phyloP scores from a whole-genome alignment of 2,888 invertebrate species.

The Callyntrura guangdongensis region DNA sequence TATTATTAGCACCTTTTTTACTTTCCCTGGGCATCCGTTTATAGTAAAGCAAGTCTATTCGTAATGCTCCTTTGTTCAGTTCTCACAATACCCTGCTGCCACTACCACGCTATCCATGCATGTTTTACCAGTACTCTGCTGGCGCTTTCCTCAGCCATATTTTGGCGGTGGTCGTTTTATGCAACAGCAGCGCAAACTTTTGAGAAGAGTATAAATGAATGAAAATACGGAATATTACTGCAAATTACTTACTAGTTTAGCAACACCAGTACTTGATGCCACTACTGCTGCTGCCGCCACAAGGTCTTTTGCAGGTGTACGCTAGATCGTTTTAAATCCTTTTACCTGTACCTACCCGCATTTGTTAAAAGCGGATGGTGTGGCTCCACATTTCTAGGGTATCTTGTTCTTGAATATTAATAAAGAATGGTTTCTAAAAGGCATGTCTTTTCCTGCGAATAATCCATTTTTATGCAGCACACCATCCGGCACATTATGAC shows the following conservation, averaged over 20 bases:
- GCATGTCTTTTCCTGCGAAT: neutral
- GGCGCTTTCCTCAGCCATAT: neutral
- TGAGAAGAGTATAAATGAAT: slow-evolving; percentile 3
- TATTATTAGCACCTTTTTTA: neutral
- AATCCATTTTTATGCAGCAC: neutral
- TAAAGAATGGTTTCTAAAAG: neutral
- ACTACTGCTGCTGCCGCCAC: too few species aligned
- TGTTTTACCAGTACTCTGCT: neutral
- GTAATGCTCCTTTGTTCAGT: too few species aligned
- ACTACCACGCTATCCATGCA: too few species aligned
- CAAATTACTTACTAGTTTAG: too few species aligned
- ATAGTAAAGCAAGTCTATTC: neutral
- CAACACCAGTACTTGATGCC: too few species aligned
- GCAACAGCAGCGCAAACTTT: neutral
- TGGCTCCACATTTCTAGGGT: too few species aligned
- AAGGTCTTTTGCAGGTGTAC: too few species aligned
- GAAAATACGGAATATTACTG: neutral
- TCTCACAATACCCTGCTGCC: too few species aligned
- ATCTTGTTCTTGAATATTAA: too few species aligned
- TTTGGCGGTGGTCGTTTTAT: neutral
- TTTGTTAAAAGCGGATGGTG: too few species aligned
- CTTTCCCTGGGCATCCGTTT: neutral
- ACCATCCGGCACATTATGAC: neutral
- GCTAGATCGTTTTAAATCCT: too few species aligned
- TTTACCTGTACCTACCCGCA: neutral